Percentiles rank a stretch among this genome's conserved stretches.
Evolutionary conservation across 2,797 vertebrate genomes (phyloP).

Genomic region (Melanotaenia parkinsoni): DNA sequence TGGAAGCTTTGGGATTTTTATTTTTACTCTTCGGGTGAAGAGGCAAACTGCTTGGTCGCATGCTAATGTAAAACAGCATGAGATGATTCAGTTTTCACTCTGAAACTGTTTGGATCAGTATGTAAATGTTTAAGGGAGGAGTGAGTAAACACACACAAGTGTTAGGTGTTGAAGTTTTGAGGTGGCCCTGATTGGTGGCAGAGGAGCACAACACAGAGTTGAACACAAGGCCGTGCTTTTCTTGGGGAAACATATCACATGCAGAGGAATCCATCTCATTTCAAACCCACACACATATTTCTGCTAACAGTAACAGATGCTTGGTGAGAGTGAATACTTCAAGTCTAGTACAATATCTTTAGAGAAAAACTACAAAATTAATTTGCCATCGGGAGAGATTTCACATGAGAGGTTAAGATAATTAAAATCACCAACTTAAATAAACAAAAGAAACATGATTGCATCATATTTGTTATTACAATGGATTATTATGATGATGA

Average conservation of each 20-base stretch:
- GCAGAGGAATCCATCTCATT: slow-evolving; percentile 18
- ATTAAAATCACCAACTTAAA: no score
- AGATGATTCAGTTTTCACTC: slow-evolving; percentile 43
- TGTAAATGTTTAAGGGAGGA: slow-evolving; percentile 76
- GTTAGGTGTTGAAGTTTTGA: slow-evolving; percentile 68
- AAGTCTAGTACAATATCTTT: not conserved
- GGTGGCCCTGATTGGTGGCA: slow-evolving; percentile 33
- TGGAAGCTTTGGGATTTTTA: slow-evolving; percentile 55
- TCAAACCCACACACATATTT: not conserved
- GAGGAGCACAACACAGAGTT: slow-evolving; percentile 14
- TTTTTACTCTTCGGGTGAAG: slow-evolving; percentile 25
- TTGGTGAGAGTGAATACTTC: not conserved
- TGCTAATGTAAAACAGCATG: slow-evolving; percentile 62
- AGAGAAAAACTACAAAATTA: not conserved
- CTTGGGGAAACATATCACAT: slow-evolving; percentile 32
- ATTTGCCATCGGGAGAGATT: not conserved
- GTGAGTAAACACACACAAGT: slow-evolving; percentile 66
- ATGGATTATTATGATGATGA: not conserved
- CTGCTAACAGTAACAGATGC: not conserved
- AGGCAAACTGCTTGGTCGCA: slow-evolving; percentile 41
- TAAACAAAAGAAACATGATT: not conserved
- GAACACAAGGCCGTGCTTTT: not conserved
- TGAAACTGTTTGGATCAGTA: slow-evolving; percentile 66
- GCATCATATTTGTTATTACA: not conserved
- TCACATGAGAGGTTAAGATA: no score